phyloP scores from a whole-genome alignment of 2,888 invertebrate genomes.

The Clunio marinus region DNA sequence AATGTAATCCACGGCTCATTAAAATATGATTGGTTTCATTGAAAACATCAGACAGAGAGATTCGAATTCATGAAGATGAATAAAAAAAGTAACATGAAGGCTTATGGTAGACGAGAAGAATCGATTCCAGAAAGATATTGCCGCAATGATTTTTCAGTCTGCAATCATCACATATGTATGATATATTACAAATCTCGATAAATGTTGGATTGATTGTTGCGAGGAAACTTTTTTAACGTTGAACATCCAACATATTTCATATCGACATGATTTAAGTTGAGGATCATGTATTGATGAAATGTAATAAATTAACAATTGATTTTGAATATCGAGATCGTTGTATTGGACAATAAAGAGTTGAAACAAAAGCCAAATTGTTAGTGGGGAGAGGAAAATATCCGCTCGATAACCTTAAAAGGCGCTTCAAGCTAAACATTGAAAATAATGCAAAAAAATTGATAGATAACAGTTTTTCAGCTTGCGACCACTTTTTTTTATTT shows the following conservation, averaged over 20 bases:
- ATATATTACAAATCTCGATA: conserved; percentile 23
- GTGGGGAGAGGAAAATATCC: background rate
- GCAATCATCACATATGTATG: conserved; percentile 13
- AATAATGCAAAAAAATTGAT: too few relatives aligned
- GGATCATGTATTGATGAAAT: background rate
- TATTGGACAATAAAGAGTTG: background rate
- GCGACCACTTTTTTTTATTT: too few relatives aligned
- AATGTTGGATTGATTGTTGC: background rate
- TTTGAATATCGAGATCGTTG: background rate
- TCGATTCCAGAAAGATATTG: background rate
- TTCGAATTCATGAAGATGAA: background rate
- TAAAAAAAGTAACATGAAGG: background rate
- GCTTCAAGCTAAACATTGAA: background rate
- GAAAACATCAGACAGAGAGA: background rate
- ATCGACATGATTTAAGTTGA: too few relatives aligned
- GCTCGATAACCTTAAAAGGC: conserved; percentile 2
- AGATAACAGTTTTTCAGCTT: background rate
- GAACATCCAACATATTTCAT: background rate
- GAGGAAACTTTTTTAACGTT: background rate
- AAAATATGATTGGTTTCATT: conserved; percentile 31
- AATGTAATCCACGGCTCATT: conserved; percentile 30
- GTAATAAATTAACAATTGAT: conserved; percentile 6
- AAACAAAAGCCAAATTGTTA: conserved; percentile 2
- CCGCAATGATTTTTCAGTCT: background rate
- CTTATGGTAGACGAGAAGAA: background rate